Percentiles rank a stretch among this genome's conserved stretches.
Evolutionary conservation across 2,797 vertebrate genomes (phyloP).

Genomic region (Helostoma temminkii): DNA sequence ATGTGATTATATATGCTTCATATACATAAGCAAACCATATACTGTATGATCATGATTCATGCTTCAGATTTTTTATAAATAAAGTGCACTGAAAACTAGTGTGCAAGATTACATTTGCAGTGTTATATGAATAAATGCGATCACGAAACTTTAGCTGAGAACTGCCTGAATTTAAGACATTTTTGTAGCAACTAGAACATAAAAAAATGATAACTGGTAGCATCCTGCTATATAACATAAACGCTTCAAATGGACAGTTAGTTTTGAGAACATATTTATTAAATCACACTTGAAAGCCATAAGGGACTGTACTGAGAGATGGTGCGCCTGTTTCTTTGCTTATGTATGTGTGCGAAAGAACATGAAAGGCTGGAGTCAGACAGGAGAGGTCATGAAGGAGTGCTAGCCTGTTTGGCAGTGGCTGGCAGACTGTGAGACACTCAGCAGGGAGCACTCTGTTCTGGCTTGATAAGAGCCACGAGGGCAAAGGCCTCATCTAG

Average conservation of each 20-base stretch:
- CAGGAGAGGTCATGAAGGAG: slow-evolving; percentile 49
- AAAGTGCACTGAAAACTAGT: no score
- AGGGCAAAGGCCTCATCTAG: slow-evolving; percentile 72
- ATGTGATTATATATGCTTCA: background rate
- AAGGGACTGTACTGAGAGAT: background rate
- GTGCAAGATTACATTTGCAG: background rate
- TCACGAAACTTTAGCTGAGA: background rate
- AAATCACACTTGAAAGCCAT: background rate
- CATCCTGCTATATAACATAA: slow-evolving; percentile 2
- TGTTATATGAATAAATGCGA: background rate
- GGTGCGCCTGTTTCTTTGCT: background rate
- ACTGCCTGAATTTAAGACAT: background rate
- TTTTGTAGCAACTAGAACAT: slow-evolving; percentile 1
- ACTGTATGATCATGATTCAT: background rate
- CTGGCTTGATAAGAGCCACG: slow-evolving; percentile 84
- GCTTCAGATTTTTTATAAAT: background rate
- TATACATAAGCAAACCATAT: background rate
- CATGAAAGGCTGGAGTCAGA: slow-evolving; percentile 33
- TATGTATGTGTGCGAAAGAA: slow-evolving; percentile 30
- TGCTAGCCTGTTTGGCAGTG: slow-evolving; percentile 50
- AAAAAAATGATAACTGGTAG: background rate
- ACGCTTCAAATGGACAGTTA: background rate
- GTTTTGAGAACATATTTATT: background rate
- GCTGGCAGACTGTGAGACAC: slow-evolving; percentile 71
- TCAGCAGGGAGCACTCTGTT: slow-evolving; percentile 82